Conservation (phyloP, 2,113 vertebrate genomes). For the Mustelus asterias region DNA sequence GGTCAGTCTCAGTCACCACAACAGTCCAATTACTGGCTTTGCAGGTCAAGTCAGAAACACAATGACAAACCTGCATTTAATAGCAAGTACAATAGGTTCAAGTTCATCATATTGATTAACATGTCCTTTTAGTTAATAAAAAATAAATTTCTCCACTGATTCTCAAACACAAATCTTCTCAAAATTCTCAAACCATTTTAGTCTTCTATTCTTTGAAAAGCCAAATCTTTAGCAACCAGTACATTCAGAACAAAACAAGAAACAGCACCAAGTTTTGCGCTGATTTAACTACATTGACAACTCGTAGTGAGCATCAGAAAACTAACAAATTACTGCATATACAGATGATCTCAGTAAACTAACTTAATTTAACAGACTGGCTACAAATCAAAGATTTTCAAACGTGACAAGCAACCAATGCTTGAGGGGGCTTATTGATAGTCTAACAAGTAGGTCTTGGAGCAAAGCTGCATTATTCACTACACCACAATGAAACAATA, state of each 20-base stretch:
- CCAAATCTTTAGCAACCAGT: background rate
- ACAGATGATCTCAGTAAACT: background rate
- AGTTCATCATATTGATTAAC: background rate
- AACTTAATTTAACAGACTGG: background rate
- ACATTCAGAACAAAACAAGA: background rate
- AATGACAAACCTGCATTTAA: background rate
- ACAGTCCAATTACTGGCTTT: background rate
- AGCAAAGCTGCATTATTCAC: background rate
- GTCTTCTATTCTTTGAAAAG: background rate
- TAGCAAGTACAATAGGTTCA: background rate
- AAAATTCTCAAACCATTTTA: background rate
- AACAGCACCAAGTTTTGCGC: background rate
- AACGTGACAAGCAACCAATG: background rate
- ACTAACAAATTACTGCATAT: background rate
- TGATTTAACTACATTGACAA: background rate
- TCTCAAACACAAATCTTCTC: background rate
- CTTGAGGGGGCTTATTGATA: background rate
- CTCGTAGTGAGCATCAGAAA: background rate
- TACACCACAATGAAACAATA: background rate
- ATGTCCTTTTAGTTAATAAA: background rate
- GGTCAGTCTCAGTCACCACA: background rate
- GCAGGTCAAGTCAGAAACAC: background rate
- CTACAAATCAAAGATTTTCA: background rate
- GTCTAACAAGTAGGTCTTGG: background rate
- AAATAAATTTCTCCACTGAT: background rate